Evolutionary conservation across 2,797 vertebrate genomes (phyloP).

Genomic region (Rhincodon typus): DNA sequence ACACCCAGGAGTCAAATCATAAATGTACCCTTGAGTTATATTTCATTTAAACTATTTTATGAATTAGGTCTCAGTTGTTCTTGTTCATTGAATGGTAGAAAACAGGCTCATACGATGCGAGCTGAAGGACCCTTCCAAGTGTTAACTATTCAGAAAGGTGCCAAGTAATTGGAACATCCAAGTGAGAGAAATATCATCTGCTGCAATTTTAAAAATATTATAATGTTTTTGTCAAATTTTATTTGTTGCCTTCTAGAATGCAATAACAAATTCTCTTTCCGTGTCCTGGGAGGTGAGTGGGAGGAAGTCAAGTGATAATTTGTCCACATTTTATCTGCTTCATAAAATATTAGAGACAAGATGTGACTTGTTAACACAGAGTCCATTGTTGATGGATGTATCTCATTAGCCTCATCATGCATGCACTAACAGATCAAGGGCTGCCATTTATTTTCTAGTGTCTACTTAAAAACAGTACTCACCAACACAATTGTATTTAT

Average conservation of each 20-base stretch:
- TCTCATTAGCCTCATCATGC: background rate
- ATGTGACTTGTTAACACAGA: background rate
- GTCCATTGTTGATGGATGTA: background rate
- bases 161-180: background rate
- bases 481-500: background rate
- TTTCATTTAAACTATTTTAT: background rate
- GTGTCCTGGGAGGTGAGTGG: background rate
- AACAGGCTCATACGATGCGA: background rate
- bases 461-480: no score
- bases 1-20: background rate
- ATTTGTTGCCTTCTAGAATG: background rate
- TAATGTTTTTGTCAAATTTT: background rate
- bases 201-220: background rate
- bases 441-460: background rate
- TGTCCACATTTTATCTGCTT: conserved; percentile 4
- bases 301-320: background rate
- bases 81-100: background rate
- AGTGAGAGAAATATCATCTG: background rate
- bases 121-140: background rate
- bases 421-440: background rate
- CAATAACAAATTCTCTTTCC: background rate
- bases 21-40: background rate
- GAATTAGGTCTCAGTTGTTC: background rate
- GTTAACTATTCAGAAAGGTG: background rate
- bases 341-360: conserved; percentile 8